Conservation (phyloP, 2,797 vertebrate genomes). For the Diplodus sargus region DNA sequence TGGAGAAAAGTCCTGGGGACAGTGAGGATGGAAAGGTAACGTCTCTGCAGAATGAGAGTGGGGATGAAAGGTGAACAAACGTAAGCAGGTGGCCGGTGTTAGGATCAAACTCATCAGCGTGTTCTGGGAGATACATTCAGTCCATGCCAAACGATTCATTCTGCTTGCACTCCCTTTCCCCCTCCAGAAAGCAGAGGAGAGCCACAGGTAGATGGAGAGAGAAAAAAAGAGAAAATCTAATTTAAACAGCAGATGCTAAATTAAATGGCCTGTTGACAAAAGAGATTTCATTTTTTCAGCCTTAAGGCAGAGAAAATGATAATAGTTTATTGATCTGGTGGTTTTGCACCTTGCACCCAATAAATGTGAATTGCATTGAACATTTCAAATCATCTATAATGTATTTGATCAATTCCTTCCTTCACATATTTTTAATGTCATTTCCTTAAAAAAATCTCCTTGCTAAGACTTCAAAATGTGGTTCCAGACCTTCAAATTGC, state of each 20-base stretch:
- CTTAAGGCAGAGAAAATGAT: constrained; percentile 5
- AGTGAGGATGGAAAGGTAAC: constrained; percentile 50
- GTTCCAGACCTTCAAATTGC: background rate
- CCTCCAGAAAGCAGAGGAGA: background rate
- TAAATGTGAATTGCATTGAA: background rate
- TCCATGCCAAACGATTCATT: constrained; percentile 15
- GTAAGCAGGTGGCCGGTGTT: constrained; percentile 1
- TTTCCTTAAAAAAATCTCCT: background rate
- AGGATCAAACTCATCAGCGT: constrained; percentile 72
- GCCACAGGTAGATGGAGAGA: background rate
- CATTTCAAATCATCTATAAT: background rate
- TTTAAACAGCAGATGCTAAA: constrained; percentile 19
- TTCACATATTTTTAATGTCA: background rate
- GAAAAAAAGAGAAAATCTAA: constrained; percentile 7
- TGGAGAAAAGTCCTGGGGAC: constrained; percentile 29
- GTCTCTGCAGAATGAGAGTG: constrained; percentile 22
- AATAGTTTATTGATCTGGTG: background rate
- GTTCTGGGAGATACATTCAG: constrained; percentile 40
- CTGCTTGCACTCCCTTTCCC: constrained; percentile 5
- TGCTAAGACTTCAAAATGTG: background rate
- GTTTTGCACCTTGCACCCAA: constrained; percentile 11
- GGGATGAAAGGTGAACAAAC: constrained; percentile 45
- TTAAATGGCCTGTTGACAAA: constrained; percentile 22
- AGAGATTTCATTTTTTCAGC: constrained; percentile 1
- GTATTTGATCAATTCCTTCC: background rate